phyloP scores from a whole-genome alignment of 2,113 vertebrate genomes.

The Gasterosteus nipponicus region DNA sequence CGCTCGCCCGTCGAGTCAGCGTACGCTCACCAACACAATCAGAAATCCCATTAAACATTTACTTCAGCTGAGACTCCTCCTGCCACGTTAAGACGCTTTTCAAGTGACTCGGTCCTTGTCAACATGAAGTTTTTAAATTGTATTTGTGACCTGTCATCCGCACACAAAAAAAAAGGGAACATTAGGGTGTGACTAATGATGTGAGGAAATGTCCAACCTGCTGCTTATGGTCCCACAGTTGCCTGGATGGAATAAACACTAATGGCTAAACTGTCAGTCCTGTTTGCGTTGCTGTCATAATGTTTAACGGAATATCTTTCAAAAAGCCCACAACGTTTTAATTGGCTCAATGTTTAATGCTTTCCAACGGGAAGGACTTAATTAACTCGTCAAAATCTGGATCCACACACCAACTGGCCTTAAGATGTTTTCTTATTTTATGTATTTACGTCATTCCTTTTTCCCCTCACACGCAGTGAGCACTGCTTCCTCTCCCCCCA shows the following conservation, averaged over 20 bases:
- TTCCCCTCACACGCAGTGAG: neutral
- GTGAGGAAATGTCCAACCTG: neutral
- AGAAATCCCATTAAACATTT: slow-evolving; percentile 41
- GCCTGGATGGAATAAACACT: slow-evolving; percentile 41
- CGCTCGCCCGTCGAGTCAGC: slow-evolving; percentile 1
- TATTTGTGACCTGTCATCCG: slow-evolving; percentile 18
- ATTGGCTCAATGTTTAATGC: neutral
- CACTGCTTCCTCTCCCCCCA: neutral
- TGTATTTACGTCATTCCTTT: neutral
- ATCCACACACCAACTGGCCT: neutral
- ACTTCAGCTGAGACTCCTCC: slow-evolving; percentile 5
- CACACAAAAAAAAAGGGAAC: neutral
- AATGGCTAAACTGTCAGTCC: slow-evolving; percentile 43
- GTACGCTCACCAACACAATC: neutral
- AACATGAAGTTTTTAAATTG: slow-evolving; percentile 20
- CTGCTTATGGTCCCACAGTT: slow-evolving; percentile 28
- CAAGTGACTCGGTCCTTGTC: slow-evolving; percentile 25
- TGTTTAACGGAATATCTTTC: neutral
- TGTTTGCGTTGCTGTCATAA: slow-evolving; percentile 3
- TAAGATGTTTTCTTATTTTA: neutral
- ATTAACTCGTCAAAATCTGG: slow-evolving; percentile 33
- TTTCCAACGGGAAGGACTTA: slow-evolving; percentile 12
- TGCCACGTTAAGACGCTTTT: slow-evolving; percentile 7
- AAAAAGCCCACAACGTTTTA: neutral
- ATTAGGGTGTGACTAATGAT: slow-evolving; percentile 9